phyloP scores from a whole-genome alignment of 2,888 invertebrate genomes.

The Mesorhabditis belari region DNA sequence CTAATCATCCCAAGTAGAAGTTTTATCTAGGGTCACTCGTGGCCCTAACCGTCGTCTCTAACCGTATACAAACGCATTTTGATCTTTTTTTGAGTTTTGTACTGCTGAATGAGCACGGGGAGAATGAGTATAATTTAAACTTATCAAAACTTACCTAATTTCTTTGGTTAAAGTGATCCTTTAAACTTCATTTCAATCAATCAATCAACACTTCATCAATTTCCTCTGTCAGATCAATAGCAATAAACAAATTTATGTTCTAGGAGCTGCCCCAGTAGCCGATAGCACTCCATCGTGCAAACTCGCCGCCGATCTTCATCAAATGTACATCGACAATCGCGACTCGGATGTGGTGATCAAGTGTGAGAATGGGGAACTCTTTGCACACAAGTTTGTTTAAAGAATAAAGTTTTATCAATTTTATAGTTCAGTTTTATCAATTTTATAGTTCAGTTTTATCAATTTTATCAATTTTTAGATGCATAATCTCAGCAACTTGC shows the following conservation, averaged over 20 bases:
- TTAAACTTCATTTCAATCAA: neutral
- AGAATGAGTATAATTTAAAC: too few species aligned
- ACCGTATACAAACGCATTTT: too few species aligned
- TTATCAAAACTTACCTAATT: too few species aligned
- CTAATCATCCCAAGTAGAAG: too few species aligned
- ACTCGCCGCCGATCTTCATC: conserved; percentile 76
- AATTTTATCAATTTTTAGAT: conserved; percentile 55
- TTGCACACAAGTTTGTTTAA: conserved; percentile 68
- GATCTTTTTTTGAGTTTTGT: too few species aligned
- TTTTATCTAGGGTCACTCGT: too few species aligned
- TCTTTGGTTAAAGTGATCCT: too few species aligned
- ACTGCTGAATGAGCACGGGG: too few species aligned
- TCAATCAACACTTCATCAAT: too few species aligned
- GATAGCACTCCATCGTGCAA: conserved; percentile 59
- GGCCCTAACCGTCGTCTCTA: too few species aligned
- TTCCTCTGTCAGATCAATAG: neutral
- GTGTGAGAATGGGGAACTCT: conserved; percentile 74
- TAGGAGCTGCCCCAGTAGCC: conserved; percentile 11
- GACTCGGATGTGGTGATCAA: conserved; percentile 75
- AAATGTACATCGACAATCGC: conserved; percentile 84
- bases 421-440: neutral
- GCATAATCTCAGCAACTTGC: conserved; percentile 80
- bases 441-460: neutral
- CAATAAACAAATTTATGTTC: neutral
- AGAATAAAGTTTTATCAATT: neutral